phyloP scores from a whole-genome alignment of 1,140 invertebrate genomes.

The Magallana angulata region DNA sequence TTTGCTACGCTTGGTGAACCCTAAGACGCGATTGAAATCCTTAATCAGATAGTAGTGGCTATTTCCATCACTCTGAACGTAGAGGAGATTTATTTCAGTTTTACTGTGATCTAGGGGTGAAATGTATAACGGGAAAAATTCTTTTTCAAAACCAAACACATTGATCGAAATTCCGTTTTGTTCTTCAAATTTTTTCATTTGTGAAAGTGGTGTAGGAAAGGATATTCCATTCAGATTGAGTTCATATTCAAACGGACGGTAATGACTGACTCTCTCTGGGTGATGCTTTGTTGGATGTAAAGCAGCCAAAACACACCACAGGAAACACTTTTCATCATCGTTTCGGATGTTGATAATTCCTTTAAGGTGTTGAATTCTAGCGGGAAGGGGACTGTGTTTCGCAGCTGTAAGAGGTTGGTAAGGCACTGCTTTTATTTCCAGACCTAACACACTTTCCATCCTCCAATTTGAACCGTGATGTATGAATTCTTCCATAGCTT shows the following conservation, averaged over 20 bases:
- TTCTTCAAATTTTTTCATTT: conserved; percentile 47
- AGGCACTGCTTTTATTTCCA: conserved; percentile 36
- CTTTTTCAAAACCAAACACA: conserved; percentile 47
- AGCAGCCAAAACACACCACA: conserved; percentile 53
- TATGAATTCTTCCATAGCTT: conserved; percentile 49
- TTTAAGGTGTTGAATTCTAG: background rate
- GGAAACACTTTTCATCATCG: conserved; percentile 49
- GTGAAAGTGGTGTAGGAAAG: conserved; percentile 30
- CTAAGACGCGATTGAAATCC: conserved; percentile 51
- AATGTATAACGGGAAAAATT: conserved; percentile 47
- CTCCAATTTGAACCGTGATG: conserved; percentile 37
- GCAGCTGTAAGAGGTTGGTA: conserved; percentile 44
- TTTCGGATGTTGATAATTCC: background rate
- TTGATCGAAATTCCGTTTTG: conserved; percentile 50
- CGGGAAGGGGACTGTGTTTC: conserved; percentile 33
- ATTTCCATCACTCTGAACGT: conserved; percentile 34
- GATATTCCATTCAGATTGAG: conserved; percentile 42
- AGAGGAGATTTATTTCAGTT: conserved; percentile 36
- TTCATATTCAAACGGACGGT: conserved; percentile 37
- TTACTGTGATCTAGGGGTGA: background rate
- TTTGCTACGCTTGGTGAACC: conserved; percentile 25
- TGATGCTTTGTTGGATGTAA: conserved; percentile 42
- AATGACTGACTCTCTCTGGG: conserved; percentile 29
- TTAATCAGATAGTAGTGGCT: conserved; percentile 56
- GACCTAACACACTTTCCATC: background rate